These are phyloP conservation scores for Catostylus mosaicus DNA, from an alignment of 30 jellyfish, hydroid and myxozoan genomes.

Conservation along the genomic window DNA sequence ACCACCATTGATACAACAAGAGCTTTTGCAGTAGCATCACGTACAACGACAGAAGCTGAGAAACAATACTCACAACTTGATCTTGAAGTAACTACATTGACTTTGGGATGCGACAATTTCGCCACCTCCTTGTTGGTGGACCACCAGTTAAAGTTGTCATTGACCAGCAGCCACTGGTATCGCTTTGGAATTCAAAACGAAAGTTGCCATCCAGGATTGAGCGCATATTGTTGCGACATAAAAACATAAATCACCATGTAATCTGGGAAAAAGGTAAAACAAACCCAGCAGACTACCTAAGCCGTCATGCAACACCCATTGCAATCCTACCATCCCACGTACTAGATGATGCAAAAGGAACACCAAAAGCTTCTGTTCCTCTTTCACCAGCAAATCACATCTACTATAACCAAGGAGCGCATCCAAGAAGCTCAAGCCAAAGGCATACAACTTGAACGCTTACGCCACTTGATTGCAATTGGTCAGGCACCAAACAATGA, in stretches of 20 bases:
- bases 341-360: constrained; percentile 2
- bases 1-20: constrained; percentile 19
- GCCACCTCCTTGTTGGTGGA: constrained; percentile 45
- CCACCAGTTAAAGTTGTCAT: constrained; percentile 41
- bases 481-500: constrained; percentile 20
- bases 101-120: constrained; percentile 59
- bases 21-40: constrained; percentile 63
- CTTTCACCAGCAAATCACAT: constrained; percentile 12
- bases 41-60: constrained; percentile 49
- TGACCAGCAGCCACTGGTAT: constrained; percentile 52
- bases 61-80: constrained; percentile 58
- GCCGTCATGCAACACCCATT: constrained; percentile 35
- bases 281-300: constrained; percentile 15
- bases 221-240: constrained; percentile 21
- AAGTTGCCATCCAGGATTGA: constrained; percentile 17
- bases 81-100: constrained; percentile 62
- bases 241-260: constrained; percentile 10
- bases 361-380: constrained; percentile 5
- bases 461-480: constrained; percentile 13
- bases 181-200: constrained; percentile 7
- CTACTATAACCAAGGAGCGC: constrained; percentile 16
- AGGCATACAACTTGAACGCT: constrained; percentile 12
- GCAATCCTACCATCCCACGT: not conserved
- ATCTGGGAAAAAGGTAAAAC: constrained; percentile 21
- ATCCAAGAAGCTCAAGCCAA: constrained; percentile 14